Evolutionary conservation across 1,140 invertebrate species (phyloP).

Genomic region (Papilio helenus): DNA sequence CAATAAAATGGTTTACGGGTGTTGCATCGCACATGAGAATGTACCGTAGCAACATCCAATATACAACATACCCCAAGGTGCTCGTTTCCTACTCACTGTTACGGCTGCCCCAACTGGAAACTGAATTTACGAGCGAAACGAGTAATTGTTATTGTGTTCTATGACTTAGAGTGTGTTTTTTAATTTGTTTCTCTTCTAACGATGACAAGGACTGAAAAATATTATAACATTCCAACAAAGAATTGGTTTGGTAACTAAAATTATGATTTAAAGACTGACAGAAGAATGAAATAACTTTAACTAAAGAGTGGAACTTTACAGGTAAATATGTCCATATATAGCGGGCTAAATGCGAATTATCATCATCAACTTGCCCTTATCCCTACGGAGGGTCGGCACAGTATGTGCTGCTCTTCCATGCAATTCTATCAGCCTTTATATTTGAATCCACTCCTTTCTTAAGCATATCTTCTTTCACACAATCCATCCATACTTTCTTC

Average conservation of each 20-base stretch:
- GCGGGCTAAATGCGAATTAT: too few species aligned
- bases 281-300: too few species aligned
- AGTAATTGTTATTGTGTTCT: constrained; percentile 26
- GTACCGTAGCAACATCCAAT: not conserved
- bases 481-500: too few species aligned
- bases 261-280: too few species aligned
- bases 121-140: constrained; percentile 20
- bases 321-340: too few species aligned
- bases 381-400: too few species aligned
- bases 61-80: constrained; percentile 10
- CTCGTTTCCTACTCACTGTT: constrained; percentile 8
- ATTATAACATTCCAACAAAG: not conserved
- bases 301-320: too few species aligned
- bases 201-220: not conserved
- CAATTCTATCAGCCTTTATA: too few species aligned
- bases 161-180: constrained; percentile 13
- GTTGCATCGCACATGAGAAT: constrained; percentile 19
- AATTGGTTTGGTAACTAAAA: not conserved
- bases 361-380: too few species aligned
- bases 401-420: too few species aligned
- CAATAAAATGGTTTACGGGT: constrained; percentile 14
- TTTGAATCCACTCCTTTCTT: too few species aligned
- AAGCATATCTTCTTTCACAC: too few species aligned
- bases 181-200: not conserved
- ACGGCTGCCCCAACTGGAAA: not conserved